Evolutionary conservation across 1,140 invertebrate species (phyloP).

Genomic region (Trypoxylus dichotomus): DNA sequence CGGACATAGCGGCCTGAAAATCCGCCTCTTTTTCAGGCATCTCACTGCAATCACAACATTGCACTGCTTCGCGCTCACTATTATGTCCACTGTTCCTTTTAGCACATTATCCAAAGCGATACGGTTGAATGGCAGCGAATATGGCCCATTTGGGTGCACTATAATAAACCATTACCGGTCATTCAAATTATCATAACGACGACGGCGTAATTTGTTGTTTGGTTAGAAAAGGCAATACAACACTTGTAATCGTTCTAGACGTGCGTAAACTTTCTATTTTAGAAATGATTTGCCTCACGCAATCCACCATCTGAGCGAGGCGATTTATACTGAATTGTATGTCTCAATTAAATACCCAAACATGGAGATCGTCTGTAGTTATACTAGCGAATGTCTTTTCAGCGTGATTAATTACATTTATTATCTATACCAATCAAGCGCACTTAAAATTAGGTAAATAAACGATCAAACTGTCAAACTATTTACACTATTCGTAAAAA

Average conservation of each 20-base stretch:
- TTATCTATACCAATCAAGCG: neutral
- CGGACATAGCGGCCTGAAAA: conserved; percentile 50
- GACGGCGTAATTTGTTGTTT: conserved; percentile 6
- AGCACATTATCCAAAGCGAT: conserved; percentile 10
- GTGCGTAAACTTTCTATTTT: conserved; percentile 21
- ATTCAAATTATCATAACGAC: conserved; percentile 23
- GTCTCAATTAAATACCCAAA: conserved; percentile 34
- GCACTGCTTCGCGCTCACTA: conserved; percentile 12
- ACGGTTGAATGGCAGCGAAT: neutral
- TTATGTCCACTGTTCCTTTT: neutral
- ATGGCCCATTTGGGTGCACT: neutral
- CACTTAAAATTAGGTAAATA: neutral
- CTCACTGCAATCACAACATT: conserved; percentile 34
- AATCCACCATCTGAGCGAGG: conserved; percentile 22
- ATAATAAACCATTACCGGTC: neutral
- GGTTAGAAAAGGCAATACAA: conserved; percentile 12
- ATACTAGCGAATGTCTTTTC: conserved; percentile 6
- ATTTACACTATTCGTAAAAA: neutral
- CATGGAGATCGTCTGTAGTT: conserved; percentile 30
- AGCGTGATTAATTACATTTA: neutral
- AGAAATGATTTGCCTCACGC: conserved; percentile 26
- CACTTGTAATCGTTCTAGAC: conserved; percentile 13
- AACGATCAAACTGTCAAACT: neutral
- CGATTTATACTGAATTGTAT: conserved; percentile 30
- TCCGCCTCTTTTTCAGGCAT: conserved; percentile 52